A percentile compares a stretch with the other conserved stretches of the same genome.
Evolutionary conservation across 1,140 invertebrate species (phyloP).

Genomic region (Meteorus sp.): DNA sequence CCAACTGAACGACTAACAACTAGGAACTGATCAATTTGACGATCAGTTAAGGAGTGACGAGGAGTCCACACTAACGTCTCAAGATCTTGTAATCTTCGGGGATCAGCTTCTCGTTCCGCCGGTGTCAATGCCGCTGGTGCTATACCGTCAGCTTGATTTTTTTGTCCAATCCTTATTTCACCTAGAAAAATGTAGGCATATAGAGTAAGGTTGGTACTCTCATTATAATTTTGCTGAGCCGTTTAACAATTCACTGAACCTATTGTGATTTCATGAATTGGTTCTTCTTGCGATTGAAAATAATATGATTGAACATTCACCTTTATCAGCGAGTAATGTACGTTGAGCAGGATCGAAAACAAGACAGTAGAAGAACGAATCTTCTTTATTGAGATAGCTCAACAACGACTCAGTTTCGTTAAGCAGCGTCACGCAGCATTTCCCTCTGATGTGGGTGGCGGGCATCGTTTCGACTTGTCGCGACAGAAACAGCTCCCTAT

Average conservation of each 20-base stretch:
- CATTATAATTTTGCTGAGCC: no score
- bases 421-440: constrained; percentile 96
- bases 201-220: no score
- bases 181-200: no score
- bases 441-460: constrained; percentile 97
- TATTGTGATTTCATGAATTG: background rate
- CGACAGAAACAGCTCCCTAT: constrained; percentile 96
- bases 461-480: constrained; percentile 97
- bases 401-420: constrained; percentile 96
- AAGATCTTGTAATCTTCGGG: constrained; percentile 74
- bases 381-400: constrained; percentile 97
- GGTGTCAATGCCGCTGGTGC: constrained; percentile 43
- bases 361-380: constrained; percentile 99
- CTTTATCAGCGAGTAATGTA: constrained; percentile 97
- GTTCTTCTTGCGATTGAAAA: constrained; percentile 5
- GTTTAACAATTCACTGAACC: no score
- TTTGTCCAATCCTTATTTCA: constrained; percentile 83
- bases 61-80: constrained; percentile 96
- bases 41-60: constrained; percentile 83
- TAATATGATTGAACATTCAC: constrained; percentile 61
- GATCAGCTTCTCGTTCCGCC: constrained; percentile 72
- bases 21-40: constrained; percentile 98
- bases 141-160: constrained; percentile 89
- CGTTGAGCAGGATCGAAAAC: constrained; percentile 99
- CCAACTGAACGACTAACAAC: constrained; percentile 97